phyloP scores from a whole-genome alignment of 2,113 vertebrate species.

The Psittacula cyanocephala region DNA sequence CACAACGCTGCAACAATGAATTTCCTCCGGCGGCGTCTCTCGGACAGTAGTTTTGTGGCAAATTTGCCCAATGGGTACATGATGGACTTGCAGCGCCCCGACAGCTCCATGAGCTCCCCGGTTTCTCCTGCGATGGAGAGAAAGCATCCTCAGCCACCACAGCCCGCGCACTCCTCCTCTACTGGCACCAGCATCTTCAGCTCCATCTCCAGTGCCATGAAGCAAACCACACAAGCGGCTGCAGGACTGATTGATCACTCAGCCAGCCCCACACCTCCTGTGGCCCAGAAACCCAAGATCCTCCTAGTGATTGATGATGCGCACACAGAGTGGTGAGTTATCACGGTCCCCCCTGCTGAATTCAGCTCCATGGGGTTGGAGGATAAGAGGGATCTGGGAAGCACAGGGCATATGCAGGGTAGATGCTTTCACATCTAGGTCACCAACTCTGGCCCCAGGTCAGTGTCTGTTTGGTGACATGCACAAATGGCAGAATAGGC shows the following conservation, averaged over 20 bases:
- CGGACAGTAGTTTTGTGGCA: slow-evolving; percentile 96
- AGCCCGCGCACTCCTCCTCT: slow-evolving; percentile 62
- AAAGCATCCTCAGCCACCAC: slow-evolving; percentile 76
- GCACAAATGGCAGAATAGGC: neutral
- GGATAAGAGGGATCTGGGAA: neutral
- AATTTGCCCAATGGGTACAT: slow-evolving; percentile 97
- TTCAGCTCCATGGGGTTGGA: neutral
- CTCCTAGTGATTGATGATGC: slow-evolving; percentile 90
- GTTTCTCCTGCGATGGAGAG: slow-evolving; percentile 85
- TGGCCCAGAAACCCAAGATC: slow-evolving; percentile 86
- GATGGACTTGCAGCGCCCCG: slow-evolving; percentile 88
- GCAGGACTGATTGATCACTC: slow-evolving; percentile 79
- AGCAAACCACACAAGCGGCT: slow-evolving; percentile 75
- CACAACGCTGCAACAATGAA: slow-evolving; percentile 77
- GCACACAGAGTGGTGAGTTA: slow-evolving; percentile 92
- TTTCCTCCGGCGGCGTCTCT: slow-evolving; percentile 93
- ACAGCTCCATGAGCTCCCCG: slow-evolving; percentile 84
- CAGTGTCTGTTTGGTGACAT: neutral
- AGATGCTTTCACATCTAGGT: neutral
- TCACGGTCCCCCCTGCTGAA: accelerated
- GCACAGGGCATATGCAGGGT: accelerated
- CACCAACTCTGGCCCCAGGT: neutral
- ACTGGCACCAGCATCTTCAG: slow-evolving; percentile 86
- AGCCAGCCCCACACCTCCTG: slow-evolving; percentile 7
- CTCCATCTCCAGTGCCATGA: slow-evolving; percentile 94